Conservation (phyloP, 2,888 invertebrate genomes). For the Sinodicranocentrus sp. region DNA sequence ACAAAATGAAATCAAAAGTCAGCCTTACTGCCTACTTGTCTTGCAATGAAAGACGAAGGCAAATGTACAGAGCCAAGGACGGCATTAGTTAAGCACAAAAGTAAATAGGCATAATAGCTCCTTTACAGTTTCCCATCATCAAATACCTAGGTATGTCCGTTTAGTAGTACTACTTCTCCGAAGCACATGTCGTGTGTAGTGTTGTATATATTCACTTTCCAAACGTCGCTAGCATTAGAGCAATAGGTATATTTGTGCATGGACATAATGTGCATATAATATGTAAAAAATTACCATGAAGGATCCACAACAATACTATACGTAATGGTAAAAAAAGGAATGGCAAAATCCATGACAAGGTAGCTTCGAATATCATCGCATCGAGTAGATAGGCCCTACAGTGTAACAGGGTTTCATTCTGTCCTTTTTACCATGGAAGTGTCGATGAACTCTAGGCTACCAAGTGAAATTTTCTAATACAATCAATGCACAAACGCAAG, state of each 20-base stretch:
- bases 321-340: conserved; percentile 38
- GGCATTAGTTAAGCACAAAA: neutral
- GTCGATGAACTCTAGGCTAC: conserved; percentile 74
- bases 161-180: neutral
- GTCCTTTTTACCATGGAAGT: conserved; percentile 45
- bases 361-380: conserved; percentile 34
- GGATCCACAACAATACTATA: conserved; percentile 22
- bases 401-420: too few relatives aligned
- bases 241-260: neutral
- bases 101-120: too few relatives aligned
- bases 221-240: too few relatives aligned
- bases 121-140: conserved; percentile 13
- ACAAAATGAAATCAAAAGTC: conserved; percentile 1
- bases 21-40: too few relatives aligned
- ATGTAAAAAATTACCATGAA: conserved; percentile 32
- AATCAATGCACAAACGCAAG: conserved; percentile 74
- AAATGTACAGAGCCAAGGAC: conserved; percentile 32
- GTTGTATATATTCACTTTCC: too few relatives aligned
- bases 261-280: neutral
- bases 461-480: conserved; percentile 69
- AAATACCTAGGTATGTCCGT: too few relatives aligned
- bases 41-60: neutral
- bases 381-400: too few relatives aligned
- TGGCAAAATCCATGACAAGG: conserved; percentile 52
- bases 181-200: neutral